Evolutionary conservation across 2,797 vertebrate species (phyloP), one percentile per base, ranked within the genome.

Genomic region (Centropyge bicolor): DNA sequence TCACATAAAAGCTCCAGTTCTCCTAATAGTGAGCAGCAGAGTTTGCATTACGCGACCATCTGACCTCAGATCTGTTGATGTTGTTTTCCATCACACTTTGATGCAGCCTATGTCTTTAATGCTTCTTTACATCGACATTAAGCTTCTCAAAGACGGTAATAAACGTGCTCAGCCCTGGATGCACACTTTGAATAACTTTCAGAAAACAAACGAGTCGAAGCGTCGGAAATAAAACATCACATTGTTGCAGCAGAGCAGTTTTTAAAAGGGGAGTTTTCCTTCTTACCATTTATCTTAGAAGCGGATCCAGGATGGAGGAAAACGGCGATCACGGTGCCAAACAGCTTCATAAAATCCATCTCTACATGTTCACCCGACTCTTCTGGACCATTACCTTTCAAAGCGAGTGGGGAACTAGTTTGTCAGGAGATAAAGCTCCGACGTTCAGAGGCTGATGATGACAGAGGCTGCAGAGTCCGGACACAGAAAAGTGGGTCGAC

Each of bases 271-370:
- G 27, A 59, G 4, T 38, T 70, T 60, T 48, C 19, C 4, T 35
- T 55, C 95, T 95, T 89, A 96, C 96, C 95, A 80, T 90, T 86
- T 72, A 92, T 82, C 78, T 94, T 94, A 3, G 93, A 93, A 48
- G 92, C 87, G 81, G 88, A 91, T 89, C 93, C 92, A 22, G 89
- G 91, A 84, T 94, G 91, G 82, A 93, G 92, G 43, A 94, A 91
- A 40, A 96, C 84, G 67, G 93, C 90, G 85, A 96, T 80, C 63
- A 96, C 87, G 1, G 93, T 88, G 87, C 94, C 93, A 72, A 96
- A 88, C 72, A 96, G 85, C 88, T 62, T 95, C 89, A 96, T 89
- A 41, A 95, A 88, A 91, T 96, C 95, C 96, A 96, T 96, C 70
- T 95, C 92, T 89, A 92, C 95, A 95, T 94, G 93, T 93, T 95